Conservation (phyloP, 1,140 invertebrate genomes). For the Drosophila pruinosa region DNA sequence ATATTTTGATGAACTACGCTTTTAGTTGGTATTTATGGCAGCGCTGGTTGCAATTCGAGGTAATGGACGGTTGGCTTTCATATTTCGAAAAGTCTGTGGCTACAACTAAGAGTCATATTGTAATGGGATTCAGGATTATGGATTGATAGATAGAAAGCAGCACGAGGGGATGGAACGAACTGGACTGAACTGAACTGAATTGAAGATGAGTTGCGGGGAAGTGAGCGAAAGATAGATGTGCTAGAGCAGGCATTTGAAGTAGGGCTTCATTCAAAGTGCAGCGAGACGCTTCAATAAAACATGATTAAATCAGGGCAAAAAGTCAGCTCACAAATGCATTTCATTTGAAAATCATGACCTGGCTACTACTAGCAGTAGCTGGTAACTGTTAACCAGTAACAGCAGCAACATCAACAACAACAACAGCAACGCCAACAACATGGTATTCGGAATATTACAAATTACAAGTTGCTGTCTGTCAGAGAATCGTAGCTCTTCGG, state of each 20-base stretch:
- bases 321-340: conserved; percentile 66
- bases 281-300: conserved; percentile 48
- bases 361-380: conserved; percentile 14
- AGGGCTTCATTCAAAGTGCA: conserved; percentile 31
- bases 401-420: conserved; percentile 14
- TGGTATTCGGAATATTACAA: conserved; percentile 58
- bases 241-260: conserved; percentile 12
- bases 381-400: conserved; percentile 27
- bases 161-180: too few relatives aligned
- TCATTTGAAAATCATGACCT: conserved; percentile 70
- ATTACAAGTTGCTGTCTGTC: conserved; percentile 70
- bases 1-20: not conserved
- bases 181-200: too few relatives aligned
- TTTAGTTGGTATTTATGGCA: not conserved
- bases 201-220: not conserved
- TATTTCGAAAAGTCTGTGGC: not conserved
- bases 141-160: not conserved
- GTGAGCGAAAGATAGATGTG: not conserved
- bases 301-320: conserved; percentile 74
- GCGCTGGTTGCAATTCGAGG: not conserved
- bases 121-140: conserved; percentile 1
- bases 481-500: conserved; percentile 27
- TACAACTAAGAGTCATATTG: conserved; percentile 6
- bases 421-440: conserved; percentile 23
- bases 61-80: not conserved